Evolutionary conservation across 23 tunicate species (phyloP).

Genomic region (Phallusia fumigata): DNA sequence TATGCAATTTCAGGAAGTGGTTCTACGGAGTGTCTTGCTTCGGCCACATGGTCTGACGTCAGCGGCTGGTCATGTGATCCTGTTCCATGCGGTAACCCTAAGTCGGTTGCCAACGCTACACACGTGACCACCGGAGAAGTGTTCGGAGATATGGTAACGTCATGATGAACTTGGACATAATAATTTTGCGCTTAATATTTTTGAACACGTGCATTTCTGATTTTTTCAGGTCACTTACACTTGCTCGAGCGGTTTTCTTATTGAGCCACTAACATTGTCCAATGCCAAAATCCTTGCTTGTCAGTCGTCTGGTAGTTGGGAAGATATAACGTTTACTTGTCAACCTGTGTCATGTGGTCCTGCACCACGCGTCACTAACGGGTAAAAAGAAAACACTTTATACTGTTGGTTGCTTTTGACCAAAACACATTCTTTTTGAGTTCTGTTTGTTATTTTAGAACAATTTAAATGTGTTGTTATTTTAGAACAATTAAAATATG

Average conservation of each 20-base stretch:
- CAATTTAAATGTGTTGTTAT: neutral
- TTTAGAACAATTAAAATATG: neutral
- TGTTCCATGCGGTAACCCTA: slow-evolving; percentile 50
- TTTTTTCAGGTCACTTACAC: slow-evolving; percentile 37
- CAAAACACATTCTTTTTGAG: neutral
- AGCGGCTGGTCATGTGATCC: slow-evolving; percentile 45
- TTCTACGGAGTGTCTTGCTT: slow-evolving; percentile 34
- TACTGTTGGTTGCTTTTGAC: no score
- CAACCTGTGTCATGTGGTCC: slow-evolving; percentile 48
- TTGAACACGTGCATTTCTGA: no score
- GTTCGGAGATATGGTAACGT: slow-evolving; percentile 51
- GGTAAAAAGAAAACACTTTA: slow-evolving; percentile 18
- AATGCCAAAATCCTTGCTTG: slow-evolving; percentile 21
- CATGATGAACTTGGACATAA: neutral
- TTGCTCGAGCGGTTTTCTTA: slow-evolving; percentile 38
- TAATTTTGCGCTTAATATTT: neutral
- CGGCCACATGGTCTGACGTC: slow-evolving; percentile 64
- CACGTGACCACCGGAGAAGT: slow-evolving; percentile 23
- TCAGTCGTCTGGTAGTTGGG: slow-evolving; percentile 59
- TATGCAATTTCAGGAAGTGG: slow-evolving; percentile 55
- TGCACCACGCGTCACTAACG: slow-evolving; percentile 32
- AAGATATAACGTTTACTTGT: slow-evolving; percentile 37
- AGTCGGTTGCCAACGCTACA: slow-evolving; percentile 28
- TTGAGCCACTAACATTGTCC: slow-evolving; percentile 18
- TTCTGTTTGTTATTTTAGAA: neutral